Conservation (phyloP, 2,113 vertebrate genomes). For the Rhodinocichla rosea region DNA sequence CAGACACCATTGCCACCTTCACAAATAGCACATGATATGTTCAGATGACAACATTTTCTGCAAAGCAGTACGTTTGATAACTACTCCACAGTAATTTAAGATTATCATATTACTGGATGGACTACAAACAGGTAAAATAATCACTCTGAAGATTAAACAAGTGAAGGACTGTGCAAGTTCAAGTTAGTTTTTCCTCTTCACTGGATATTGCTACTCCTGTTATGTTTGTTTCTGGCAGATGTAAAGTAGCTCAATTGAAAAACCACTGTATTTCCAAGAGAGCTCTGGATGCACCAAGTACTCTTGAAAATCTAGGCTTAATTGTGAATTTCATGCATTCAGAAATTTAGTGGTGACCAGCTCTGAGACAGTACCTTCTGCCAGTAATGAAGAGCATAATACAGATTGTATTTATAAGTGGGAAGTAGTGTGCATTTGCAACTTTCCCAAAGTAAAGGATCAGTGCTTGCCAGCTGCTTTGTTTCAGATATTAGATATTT, state of each 20-base stretch:
- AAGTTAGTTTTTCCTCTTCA: background rate
- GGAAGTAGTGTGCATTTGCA: background rate
- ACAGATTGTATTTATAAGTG: background rate
- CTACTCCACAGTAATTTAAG: background rate
- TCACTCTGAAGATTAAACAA: background rate
- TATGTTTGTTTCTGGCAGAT: background rate
- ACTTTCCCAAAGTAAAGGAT: background rate
- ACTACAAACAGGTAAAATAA: background rate
- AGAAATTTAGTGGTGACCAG: background rate
- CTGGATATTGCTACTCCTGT: background rate
- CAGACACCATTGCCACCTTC: background rate
- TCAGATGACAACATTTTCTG: background rate
- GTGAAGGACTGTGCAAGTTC: background rate
- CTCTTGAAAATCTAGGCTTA: background rate
- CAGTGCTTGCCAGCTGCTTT: background rate
- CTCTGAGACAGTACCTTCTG: background rate
- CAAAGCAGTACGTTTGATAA: background rate
- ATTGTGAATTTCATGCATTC: background rate
- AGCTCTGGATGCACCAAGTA: background rate
- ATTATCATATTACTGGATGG: background rate
- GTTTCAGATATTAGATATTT: background rate
- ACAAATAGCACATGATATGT: background rate
- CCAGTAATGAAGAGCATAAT: background rate
- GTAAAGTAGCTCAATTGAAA: background rate
- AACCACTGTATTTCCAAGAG: background rate